phyloP scores from a whole-genome alignment of 2,888 invertebrate species.

The Habrosyne pyritoides region DNA sequence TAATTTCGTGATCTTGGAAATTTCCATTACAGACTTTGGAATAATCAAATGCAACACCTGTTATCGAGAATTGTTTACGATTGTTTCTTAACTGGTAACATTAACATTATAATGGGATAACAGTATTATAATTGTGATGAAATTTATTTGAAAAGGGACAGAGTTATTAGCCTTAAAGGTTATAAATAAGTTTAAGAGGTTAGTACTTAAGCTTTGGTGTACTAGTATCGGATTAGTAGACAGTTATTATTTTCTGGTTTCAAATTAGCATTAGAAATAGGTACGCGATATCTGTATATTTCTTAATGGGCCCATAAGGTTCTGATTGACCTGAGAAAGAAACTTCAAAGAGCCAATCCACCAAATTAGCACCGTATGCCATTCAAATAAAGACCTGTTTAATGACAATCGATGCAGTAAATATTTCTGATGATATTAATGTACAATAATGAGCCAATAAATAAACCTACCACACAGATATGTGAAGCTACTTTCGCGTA shows the following conservation, averaged over 20 bases:
- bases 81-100: not conserved
- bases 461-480: not conserved
- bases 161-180: not conserved
- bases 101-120: conserved; percentile 2
- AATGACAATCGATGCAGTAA: too few relatives aligned
- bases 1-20: conserved; percentile 2
- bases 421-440: too few relatives aligned
- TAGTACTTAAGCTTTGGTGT: not conserved
- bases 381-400: too few relatives aligned
- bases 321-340: too few relatives aligned
- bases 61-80: not conserved
- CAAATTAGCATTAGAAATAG: too few relatives aligned
- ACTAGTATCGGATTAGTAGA: not conserved
- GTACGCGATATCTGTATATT: not conserved
- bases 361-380: too few relatives aligned
- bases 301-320: too few relatives aligned
- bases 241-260: not conserved
- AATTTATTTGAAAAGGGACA: conserved; percentile 1
- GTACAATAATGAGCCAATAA: not conserved
- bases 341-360: too few relatives aligned
- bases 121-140: conserved; percentile 1
- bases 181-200: not conserved
- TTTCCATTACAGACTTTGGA: not conserved
- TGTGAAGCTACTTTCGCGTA: not conserved
- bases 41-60: conserved; percentile 2